These are phyloP conservation scores for Copidosoma aretas DNA, from an alignment of 2,888 invertebrate genomes.

Conservation along the genomic window DNA sequence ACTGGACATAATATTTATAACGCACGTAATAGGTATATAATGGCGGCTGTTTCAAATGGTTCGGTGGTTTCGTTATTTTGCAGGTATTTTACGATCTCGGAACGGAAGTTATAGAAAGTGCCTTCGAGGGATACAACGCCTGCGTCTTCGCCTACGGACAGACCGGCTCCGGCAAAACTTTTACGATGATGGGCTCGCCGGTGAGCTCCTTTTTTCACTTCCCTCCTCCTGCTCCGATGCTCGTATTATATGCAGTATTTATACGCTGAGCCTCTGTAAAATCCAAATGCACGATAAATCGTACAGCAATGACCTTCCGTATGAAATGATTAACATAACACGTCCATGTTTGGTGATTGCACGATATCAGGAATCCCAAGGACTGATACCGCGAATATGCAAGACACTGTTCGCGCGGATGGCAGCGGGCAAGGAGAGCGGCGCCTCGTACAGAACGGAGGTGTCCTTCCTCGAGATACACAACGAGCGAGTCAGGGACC, in stretches of 20 bases:
- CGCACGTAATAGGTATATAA: no score
- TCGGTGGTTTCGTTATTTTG: slow-evolving; percentile 25
- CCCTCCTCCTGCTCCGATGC: no score
- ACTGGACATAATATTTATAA: no score
- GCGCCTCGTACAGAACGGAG: slow-evolving; percentile 85
- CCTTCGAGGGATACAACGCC: slow-evolving; percentile 97
- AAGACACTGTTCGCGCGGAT: slow-evolving; percentile 82
- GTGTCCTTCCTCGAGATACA: slow-evolving; percentile 98
- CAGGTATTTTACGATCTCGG: slow-evolving; percentile 78
- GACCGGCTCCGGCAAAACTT: slow-evolving; percentile 92
- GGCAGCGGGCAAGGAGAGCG: slow-evolving; percentile 80
- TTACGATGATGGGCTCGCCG: slow-evolving; percentile 77
- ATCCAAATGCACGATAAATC: no score
- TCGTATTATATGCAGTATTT: no score
- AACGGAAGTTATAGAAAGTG: slow-evolving; percentile 80
- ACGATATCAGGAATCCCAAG: slow-evolving; percentile 90
- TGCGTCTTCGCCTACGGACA: slow-evolving; percentile 99
- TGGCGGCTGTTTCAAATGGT: no score
- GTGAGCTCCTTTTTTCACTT: slow-evolving; percentile 68
- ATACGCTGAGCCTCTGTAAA: no score
- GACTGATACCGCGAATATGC: slow-evolving; percentile 92
- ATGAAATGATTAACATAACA: slow-evolving; percentile 95
- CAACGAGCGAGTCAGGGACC: slow-evolving; percentile 83
- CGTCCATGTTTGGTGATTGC: slow-evolving; percentile 96
- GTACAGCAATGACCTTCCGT: slow-evolving; percentile 79